These are phyloP conservation scores for Phocoena phocoena DNA, from an alignment of 2,113 vertebrate species.

Conservation along the genomic window DNA sequence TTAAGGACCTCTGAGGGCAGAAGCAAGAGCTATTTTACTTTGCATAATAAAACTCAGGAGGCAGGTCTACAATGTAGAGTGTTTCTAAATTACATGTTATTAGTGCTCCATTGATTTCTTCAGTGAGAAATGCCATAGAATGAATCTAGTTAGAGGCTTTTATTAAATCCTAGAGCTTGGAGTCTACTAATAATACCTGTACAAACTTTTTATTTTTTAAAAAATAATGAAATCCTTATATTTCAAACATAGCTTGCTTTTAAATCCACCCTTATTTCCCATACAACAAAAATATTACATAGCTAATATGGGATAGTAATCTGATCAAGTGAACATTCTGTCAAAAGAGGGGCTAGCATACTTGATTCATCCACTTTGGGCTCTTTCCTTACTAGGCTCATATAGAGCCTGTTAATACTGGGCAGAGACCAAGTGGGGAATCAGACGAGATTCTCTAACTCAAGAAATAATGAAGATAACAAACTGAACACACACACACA, in stretches of 20 bases:
- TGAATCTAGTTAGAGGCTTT: background rate
- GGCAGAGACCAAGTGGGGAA: background rate
- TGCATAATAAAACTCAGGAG: slow-evolving; percentile 45
- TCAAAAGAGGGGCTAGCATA: background rate
- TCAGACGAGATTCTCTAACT: background rate
- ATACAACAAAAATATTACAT: background rate
- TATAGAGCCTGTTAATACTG: background rate
- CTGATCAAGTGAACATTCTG: background rate
- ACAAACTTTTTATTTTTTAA: background rate
- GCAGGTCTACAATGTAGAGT: background rate
- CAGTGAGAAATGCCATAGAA: background rate
- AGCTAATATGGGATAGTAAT: background rate
- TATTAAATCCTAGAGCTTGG: background rate
- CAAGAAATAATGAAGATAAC: background rate
- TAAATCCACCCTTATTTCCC: background rate
- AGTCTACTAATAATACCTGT: background rate
- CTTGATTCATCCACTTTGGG: background rate
- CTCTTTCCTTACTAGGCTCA: background rate
- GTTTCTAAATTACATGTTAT: slow-evolving; percentile 41
- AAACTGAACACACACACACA: background rate
- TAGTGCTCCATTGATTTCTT: slow-evolving; percentile 24
- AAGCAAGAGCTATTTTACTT: slow-evolving; percentile 41
- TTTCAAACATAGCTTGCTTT: slow-evolving; percentile 1
- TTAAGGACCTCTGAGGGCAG: background rate
- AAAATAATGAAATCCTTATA: background rate